These are phyloP conservation scores for Prunella fulvescens DNA, from an alignment of 2,113 vertebrate species.

Conservation along the genomic window DNA sequence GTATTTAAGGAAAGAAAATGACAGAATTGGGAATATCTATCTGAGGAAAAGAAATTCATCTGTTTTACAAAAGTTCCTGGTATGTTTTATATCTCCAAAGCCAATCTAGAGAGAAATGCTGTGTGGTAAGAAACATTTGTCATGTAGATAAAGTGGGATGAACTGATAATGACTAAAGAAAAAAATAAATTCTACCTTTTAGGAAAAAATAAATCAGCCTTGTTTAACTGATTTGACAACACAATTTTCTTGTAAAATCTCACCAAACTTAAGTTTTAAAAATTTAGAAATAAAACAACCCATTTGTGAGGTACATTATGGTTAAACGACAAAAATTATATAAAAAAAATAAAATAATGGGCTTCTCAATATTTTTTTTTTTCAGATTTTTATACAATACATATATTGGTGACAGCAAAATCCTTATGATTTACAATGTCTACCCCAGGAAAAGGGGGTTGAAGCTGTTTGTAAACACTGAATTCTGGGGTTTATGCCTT, in stretches of 20 bases:
- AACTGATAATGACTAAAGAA: neutral
- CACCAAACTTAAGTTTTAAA: neutral
- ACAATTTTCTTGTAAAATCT: neutral
- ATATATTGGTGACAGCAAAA: neutral
- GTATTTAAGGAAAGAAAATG: neutral
- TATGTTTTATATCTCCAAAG: neutral
- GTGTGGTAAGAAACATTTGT: neutral
- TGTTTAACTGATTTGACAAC: neutral
- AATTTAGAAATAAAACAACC: neutral
- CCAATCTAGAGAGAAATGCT: neutral
- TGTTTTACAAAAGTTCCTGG: neutral
- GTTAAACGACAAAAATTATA: neutral
- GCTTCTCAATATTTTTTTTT: neutral
- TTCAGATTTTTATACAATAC: neutral
- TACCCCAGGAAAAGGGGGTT: neutral
- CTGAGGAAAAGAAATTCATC: neutral
- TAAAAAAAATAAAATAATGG: neutral
- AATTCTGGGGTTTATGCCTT: neutral
- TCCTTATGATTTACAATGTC: neutral
- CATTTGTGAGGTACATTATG: neutral
- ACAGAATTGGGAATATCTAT: neutral
- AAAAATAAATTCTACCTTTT: neutral
- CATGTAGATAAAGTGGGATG: neutral
- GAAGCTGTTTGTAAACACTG: neutral
- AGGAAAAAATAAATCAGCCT: neutral